Base-by-base conservation (phyloP, 2,113 vertebrate genomes). In the Cheirogaleus medius region DNA sequence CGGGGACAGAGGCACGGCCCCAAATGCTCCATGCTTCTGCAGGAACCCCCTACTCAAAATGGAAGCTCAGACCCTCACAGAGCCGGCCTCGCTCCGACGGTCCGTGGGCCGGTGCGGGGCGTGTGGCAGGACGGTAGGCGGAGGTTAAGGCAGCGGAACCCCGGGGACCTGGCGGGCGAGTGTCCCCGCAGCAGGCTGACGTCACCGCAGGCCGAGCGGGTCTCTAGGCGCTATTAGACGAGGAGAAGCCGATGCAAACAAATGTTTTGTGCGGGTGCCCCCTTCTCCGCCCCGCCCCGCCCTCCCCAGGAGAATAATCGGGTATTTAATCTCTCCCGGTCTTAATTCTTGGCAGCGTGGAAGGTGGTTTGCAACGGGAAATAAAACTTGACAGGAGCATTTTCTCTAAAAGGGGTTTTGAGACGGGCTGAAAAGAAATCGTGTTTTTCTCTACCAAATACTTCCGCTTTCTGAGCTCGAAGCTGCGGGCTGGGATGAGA, bases 321-420 rank as follows among this genome's bases (percentile, higher is more conserved):
- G 54, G 66, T 90, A 86, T 98, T 98, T 97, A 98, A 98, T 97
- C 94, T 98, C 81, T 94, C 92, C 80, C 52, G 14, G 34, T 87
- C 96, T 98, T 87, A 98, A 98, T 95, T 97, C 97, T 96, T 98
- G 98, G 97, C 98, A 98, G 93, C 96, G 64, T 96, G 92, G 96
- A 97, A 98, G 95, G 95, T 98, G 96, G 97, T 98, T 98, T 98
- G 98, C 98, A 97, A 97, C 69, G 97, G 98, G 98, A 99, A 99
- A 99, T 98, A 98, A 98, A 98, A 97, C 94, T 97, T 98, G 98
- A 98, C 98, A 98, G 98, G 93, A 96, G 86, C 87, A 76, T 98
- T 98, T 98, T 98, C 98, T 98, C 83, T 91, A 98, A 98, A 96
- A 94, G 93, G 52, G 98, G 85, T 77, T 44, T 95, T 58, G 96